Base-by-base conservation (phyloP, 2,888 invertebrate species). In the Drosophila acutilabella region DNA sequence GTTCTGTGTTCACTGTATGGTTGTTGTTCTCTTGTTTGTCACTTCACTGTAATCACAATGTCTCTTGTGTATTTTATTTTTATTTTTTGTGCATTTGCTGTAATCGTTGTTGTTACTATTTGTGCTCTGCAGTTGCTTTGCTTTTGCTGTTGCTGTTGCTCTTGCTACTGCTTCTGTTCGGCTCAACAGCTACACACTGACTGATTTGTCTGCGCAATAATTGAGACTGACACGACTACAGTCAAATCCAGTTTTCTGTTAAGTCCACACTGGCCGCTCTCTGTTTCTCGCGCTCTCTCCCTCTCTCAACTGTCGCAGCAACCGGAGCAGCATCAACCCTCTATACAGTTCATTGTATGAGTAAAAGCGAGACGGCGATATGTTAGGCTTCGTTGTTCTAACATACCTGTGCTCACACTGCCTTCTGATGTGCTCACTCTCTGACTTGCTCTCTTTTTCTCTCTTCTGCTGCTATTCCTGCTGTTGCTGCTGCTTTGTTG, bases 161-260 rank as follows among this genome's bases (percentile, higher is more conserved):
- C 52, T 66, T 67, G 70, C 65, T 82, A 58, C 23, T 84, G 66
- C 78, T 75, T 84, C 84, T 80, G 81, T 78, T 89, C 88, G 74
- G 81, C 75, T 87, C 89, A 85, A 88, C 88, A 81, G 90, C 81
- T 89, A 74, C 78, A 84, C 79, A 80, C 75, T 80, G 86, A 91
- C 85, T 91, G 90, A 91, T 84, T 82, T 86, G 81, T 78, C 80
- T 81, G 76, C 71, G 78, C 73, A 78, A 80, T 81, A 77, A 80
- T 82, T 84, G 86, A 75, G 83, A 73, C 81, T 80, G 80, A 90
- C 83, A 82, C 89, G 82, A 87, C 80, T 88, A 69, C 72, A 81
- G 77, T 74, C 80, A 80, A 84, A 89, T 81, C 89, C 81, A 80
- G 81, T 83, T 85, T 83, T 66, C 48, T 40, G 64, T 57, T 47